phyloP scores from a whole-genome alignment of 2,888 invertebrate species.

The Ceraclea dissimilis region DNA sequence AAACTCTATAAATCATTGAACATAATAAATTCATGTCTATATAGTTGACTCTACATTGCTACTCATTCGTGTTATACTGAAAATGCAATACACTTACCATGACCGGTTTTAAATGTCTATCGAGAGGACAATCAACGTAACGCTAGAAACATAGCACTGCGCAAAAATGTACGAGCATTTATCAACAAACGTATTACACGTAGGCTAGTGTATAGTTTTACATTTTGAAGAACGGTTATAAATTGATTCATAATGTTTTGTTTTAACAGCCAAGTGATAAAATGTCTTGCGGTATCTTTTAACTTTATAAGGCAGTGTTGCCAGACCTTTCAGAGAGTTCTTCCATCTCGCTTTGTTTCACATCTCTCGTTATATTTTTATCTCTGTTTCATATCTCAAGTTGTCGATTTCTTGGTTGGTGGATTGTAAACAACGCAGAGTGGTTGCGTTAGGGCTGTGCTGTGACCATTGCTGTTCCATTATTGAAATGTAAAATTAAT shows the following conservation, averaged over 20 bases:
- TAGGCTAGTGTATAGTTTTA: background rate
- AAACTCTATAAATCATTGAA: too few species aligned
- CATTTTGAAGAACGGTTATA: background rate
- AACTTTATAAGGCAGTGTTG: background rate
- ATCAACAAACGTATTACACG: too few species aligned
- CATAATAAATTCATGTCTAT: too few species aligned
- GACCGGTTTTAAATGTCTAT: too few species aligned
- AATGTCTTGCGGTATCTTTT: slow-evolving; percentile 1
- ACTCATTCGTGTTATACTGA: too few species aligned
- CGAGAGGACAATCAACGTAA: too few species aligned
- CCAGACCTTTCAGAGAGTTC: background rate
- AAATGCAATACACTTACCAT: too few species aligned
- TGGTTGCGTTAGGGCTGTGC: background rate
- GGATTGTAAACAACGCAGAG: background rate
- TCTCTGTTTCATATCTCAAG: background rate
- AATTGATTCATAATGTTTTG: background rate
- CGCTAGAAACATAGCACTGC: too few species aligned
- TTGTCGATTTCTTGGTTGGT: background rate
- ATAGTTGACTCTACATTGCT: too few species aligned
- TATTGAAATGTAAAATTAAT: too few species aligned
- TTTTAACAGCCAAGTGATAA: background rate
- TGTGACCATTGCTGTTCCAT: too few species aligned
- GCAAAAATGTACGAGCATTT: too few species aligned
- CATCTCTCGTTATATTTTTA: background rate
- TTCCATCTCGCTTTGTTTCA: background rate